Percentiles rank a stretch among this genome's conserved stretches.
These are phyloP conservation scores for Phenacoccus solenopsis DNA, from an alignment of 1,140 invertebrate species.

Conservation along the genomic window DNA sequence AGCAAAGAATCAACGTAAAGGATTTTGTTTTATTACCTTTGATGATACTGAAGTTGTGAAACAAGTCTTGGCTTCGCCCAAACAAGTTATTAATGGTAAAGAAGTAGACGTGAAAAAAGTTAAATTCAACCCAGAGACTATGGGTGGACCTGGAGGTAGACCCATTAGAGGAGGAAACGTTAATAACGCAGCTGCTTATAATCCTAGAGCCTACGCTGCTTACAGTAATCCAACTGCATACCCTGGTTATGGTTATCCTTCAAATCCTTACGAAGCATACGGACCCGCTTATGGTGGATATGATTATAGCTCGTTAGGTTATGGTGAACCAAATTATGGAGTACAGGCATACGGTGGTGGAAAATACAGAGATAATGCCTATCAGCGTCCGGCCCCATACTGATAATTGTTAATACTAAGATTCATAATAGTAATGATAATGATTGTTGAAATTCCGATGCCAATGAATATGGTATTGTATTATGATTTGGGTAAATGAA, in stretches of 20 bases:
- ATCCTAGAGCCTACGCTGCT: conserved; percentile 21
- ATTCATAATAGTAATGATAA: neutral
- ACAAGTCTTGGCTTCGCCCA: conserved; percentile 45
- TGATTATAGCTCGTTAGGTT: conserved; percentile 34
- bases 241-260: conserved; percentile 33
- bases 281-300: conserved; percentile 26
- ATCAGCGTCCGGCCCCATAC: conserved; percentile 26
- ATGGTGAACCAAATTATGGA: conserved; percentile 35
- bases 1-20: conserved; percentile 49
- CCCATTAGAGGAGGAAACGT: conserved; percentile 20
- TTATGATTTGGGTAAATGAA: neutral
- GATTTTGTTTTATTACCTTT: conserved; percentile 54
- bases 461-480: neutral
- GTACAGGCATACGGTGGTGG: conserved; percentile 30
- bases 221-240: conserved; percentile 22
- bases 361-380: conserved; percentile 26
- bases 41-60: conserved; percentile 48
- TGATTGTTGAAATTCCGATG: neutral
- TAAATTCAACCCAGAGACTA: conserved; percentile 37
- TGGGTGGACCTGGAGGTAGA: conserved; percentile 26
- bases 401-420: conserved; percentile 18
- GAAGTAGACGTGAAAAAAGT: conserved; percentile 45
- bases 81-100: conserved; percentile 49
- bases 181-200: conserved; percentile 20
- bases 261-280: conserved; percentile 32